These are phyloP conservation scores for Tetrao urogallus DNA, from an alignment of 2,113 vertebrate species.

Conservation along the genomic window DNA sequence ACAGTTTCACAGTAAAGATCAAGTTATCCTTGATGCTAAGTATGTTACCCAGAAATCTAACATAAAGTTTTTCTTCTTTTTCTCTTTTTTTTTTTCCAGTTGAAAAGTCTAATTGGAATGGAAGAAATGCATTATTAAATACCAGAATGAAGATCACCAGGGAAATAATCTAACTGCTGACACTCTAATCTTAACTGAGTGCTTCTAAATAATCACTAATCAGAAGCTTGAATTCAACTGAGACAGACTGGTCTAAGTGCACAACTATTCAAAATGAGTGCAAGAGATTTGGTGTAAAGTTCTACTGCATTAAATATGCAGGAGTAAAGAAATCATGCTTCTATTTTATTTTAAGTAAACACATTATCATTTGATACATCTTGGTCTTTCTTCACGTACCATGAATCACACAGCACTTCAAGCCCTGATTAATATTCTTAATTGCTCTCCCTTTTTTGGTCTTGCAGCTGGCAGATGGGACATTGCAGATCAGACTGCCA, in stretches of 20 bases:
- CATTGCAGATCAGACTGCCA: not conserved
- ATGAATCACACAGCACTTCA: conserved; percentile 63
- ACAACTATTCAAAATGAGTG: conserved; percentile 8
- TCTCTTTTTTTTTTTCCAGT: not conserved
- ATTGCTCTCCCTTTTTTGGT: conserved; percentile 55
- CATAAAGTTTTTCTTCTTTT: not conserved
- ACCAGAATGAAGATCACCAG: conserved; percentile 30
- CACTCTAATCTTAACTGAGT: conserved; percentile 32
- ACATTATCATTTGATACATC: conserved; percentile 49
- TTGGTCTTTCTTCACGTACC: conserved; percentile 43
- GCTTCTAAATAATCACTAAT: conserved; percentile 59
- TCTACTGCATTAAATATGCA: conserved; percentile 3
- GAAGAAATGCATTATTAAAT: conserved; percentile 46
- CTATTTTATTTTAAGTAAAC: conserved; percentile 61
- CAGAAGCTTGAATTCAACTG: conserved; percentile 47
- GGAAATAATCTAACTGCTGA: conserved; percentile 57
- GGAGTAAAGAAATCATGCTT: conserved; percentile 48
- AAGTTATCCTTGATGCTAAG: not conserved
- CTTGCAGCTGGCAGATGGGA: conserved; percentile 69
- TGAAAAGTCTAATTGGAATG: not conserved
- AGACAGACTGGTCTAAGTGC: conserved; percentile 19
- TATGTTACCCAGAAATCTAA: not conserved
- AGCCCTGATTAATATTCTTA: conserved; percentile 71
- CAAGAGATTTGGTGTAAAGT: conserved; percentile 5
- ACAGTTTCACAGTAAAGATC: not conserved